A percentile compares a stretch with the other conserved stretches of the same genome.
phyloP scores from a whole-genome alignment of 2,797 vertebrate species.

The Amphiprion clarkii region DNA sequence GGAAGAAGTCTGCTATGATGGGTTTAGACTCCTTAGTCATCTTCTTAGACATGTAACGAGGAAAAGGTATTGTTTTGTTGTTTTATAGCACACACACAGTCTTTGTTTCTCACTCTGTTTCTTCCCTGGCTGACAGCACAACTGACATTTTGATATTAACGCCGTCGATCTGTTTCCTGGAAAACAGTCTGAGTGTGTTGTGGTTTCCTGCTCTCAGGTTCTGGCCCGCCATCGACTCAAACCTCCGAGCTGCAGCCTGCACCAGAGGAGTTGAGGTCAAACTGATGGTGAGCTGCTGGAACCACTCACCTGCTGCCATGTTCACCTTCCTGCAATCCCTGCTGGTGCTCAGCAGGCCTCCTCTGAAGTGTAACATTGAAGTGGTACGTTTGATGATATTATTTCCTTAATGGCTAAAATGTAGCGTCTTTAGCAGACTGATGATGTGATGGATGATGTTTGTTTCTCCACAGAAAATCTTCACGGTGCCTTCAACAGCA shows the following conservation, averaged over 20 bases:
- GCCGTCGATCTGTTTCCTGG: not conserved
- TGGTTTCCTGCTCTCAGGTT: slow-evolving; percentile 69
- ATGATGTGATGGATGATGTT: not conserved
- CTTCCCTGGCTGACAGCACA: not conserved
- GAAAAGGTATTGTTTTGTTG: no score
- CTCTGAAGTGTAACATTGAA: slow-evolving; percentile 77
- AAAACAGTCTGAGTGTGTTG: not conserved
- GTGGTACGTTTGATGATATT: slow-evolving; percentile 68
- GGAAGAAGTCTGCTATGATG: not conserved
- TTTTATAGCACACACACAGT: no score
- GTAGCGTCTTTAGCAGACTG: not conserved
- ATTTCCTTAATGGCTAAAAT: not conserved
- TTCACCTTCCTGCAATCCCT: slow-evolving; percentile 88
- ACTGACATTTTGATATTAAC: not conserved
- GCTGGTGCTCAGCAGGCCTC: slow-evolving; percentile 73
- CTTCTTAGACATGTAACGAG: no score
- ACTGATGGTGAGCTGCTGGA: slow-evolving; percentile 88
- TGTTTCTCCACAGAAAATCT: slow-evolving; percentile 80
- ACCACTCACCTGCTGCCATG: slow-evolving; percentile 81
- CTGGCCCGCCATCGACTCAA: slow-evolving; percentile 84
- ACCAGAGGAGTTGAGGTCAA: slow-evolving; percentile 74
- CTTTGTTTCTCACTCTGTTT: not conserved
- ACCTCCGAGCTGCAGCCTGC: slow-evolving; percentile 82
- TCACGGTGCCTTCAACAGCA: slow-evolving; percentile 78
- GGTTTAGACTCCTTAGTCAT: no score